Base-by-base conservation (phyloP, 2,888 invertebrate species). In the Acleris holmiana region DNA sequence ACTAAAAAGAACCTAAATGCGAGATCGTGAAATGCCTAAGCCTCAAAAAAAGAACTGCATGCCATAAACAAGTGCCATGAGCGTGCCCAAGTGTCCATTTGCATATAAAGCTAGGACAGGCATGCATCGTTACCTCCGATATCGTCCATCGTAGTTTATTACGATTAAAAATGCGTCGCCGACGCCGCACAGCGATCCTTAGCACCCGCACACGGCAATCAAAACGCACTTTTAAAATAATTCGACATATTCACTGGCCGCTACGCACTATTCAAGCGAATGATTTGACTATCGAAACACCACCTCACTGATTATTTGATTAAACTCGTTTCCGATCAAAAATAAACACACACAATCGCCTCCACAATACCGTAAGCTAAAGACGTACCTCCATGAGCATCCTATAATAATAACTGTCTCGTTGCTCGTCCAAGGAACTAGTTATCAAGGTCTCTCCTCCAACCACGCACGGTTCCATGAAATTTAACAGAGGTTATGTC, bases 361-460 rank as follows among this genome's bases (percentile, higher is more conserved):
- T 83, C 79, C 84, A 83, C 87, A 80, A 86, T 55, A 60, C 61
- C 66, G 83, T 84, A 88, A 86, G 84, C 85, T 89, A 89, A 84
- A 87, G 84, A 93, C 93, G 90, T 93, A 93, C 92, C 93, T 93
- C 91, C 84, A 86, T 76, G 74, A 81, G 86, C 90, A 89, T 91
- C 89, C 91, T 92, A 91, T 91, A 87, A 85, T 85, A 88, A 81
- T 86, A 90, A 91, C 86, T 91, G 90, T 91, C 87, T 87, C 86
- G 85, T 83, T 88, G 84, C 80, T 89, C 84, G 88, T 85, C 89
- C 86, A 86, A 91, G 88, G 88, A 92, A 92, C 93, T 84, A 92
- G 90, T 91, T 92, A 91, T 93, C 93, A 93, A 93, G 93, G 93
- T 91, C 93, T 91, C 81, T 88, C 84, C 88, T 86, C 88, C 83